These are phyloP conservation scores for Trididemnum miniatum DNA, from an alignment of 23 tunicate species.

Conservation along the genomic window DNA sequence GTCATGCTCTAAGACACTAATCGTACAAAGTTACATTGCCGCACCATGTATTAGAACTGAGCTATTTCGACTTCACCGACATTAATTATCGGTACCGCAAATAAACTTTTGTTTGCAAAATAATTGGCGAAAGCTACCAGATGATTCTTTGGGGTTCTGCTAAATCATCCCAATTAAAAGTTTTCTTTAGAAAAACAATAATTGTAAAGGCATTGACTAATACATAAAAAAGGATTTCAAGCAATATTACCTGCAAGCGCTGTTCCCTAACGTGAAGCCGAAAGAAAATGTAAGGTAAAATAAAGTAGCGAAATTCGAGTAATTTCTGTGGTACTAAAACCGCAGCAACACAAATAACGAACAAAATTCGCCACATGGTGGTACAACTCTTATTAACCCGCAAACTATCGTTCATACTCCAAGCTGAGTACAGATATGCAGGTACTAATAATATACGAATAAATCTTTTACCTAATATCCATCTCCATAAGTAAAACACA, in stretches of 20 bases:
- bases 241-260: conserved; percentile 12
- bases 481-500: conserved; percentile 72
- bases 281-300: conserved; percentile 69
- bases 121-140: no score
- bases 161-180: conserved; percentile 75
- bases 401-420: conserved; percentile 74
- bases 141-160: conserved; percentile 76
- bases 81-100: no score
- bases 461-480: conserved; percentile 39
- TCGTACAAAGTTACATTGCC: no score
- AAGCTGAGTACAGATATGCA: conserved; percentile 60
- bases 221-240: conserved; percentile 52
- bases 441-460: conserved; percentile 55
- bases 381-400: background rate
- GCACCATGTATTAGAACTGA: no score
- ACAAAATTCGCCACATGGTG: conserved; percentile 54
- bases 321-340: conserved; percentile 63
- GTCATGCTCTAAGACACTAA: no score
- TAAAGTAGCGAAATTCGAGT: conserved; percentile 80
- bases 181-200: conserved; percentile 53
- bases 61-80: no score
- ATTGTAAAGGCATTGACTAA: conserved; percentile 54
- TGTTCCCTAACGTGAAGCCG: conserved; percentile 55
- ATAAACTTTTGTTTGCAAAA: no score
- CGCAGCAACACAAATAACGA: conserved; percentile 36